Percentiles rank a stretch among this genome's conserved stretches.
Evolutionary conservation across 2,797 vertebrate species (phyloP).

Genomic region (Erpetoichthys calabaricus): DNA sequence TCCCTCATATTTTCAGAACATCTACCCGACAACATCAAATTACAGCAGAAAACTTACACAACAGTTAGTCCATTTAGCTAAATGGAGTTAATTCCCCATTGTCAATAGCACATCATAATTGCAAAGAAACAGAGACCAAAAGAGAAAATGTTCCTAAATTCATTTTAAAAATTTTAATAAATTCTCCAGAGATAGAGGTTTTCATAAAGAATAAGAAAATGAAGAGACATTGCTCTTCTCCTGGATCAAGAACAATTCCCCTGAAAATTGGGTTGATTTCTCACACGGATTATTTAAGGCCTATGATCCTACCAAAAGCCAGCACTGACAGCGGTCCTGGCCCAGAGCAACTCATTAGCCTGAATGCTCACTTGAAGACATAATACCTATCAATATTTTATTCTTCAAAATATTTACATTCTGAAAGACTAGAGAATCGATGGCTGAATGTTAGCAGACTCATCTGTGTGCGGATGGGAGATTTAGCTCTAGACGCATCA

Average conservation of each 20-base stretch:
- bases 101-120: too few species aligned
- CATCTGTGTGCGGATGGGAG: too few species aligned
- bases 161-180: not conserved
- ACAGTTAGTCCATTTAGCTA: not conserved
- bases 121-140: not conserved
- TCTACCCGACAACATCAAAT: too few species aligned
- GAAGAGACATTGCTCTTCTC: not conserved
- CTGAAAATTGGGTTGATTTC: constrained; percentile 1
- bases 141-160: not conserved
- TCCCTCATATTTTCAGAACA: too few species aligned
- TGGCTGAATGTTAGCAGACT: not conserved
- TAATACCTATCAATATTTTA: constrained; percentile 1
- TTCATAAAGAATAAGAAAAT: not conserved
- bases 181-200: not conserved
- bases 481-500: too few species aligned
- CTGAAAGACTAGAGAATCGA: not conserved
- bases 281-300: not conserved
- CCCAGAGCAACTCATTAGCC: constrained; percentile 3
- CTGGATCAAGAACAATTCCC: not conserved
- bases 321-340: not conserved
- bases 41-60: not conserved
- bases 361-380: not conserved
- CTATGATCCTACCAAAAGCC: constrained; percentile 4
- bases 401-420: constrained; percentile 1
- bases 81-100: not conserved